A percentile compares a stretch with the other conserved stretches of the same genome.
Conservation (phyloP, 1,140 invertebrate genomes). For the Trichonephila inaurata region DNA sequence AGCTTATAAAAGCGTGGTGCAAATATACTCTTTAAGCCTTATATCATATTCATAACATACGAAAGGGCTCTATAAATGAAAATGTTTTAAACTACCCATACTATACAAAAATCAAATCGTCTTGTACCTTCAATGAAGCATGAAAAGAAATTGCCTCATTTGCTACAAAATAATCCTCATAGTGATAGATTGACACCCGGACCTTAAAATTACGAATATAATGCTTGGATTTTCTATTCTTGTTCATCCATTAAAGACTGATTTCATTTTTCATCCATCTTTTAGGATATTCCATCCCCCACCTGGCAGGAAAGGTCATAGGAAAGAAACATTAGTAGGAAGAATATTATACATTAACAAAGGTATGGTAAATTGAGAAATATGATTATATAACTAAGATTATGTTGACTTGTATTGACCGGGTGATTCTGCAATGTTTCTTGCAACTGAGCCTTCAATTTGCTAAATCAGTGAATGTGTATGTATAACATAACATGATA, state of each 20-base stretch:
- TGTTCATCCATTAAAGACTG: background rate
- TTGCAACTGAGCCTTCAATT: background rate
- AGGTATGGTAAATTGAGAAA: constrained; percentile 36
- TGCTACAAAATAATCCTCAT: background rate
- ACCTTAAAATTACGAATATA: background rate
- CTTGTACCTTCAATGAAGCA: background rate
- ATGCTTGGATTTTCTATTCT: background rate
- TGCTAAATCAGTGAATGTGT: background rate
- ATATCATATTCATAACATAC: too few species aligned
- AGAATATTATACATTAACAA: background rate
- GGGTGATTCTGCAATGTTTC: constrained; percentile 7
- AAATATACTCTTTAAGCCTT: too few species aligned
- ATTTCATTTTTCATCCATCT: constrained; percentile 46
- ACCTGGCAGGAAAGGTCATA: background rate
- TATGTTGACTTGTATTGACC: constrained; percentile 49
- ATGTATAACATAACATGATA: background rate
- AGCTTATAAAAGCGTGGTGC: too few species aligned
- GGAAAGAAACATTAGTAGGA: too few species aligned
- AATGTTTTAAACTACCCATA: background rate
- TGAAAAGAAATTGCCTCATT: background rate
- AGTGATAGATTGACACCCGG: background rate
- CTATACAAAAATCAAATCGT: background rate
- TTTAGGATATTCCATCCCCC: background rate
- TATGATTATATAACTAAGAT: constrained; percentile 41
- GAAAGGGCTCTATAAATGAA: too few species aligned